Evolutionary conservation across 2,888 invertebrate genomes (phyloP), one percentile per base, ranked within the genome.

Genomic region (Lepidonotus clava): DNA sequence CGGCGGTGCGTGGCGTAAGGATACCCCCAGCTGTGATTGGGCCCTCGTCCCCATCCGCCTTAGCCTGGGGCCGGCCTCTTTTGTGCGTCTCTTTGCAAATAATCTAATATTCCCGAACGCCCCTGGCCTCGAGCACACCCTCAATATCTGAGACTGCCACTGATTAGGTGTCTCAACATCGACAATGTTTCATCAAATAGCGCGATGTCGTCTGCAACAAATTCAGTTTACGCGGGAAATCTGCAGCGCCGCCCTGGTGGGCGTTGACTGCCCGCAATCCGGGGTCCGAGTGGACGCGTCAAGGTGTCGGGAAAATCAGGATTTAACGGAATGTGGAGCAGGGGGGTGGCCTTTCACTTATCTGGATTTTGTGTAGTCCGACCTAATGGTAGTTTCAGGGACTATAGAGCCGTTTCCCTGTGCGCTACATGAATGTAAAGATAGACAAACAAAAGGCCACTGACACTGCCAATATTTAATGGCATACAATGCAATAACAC

Each of bases 1-100:
- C 61, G 24, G 61, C 28, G 61, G n/a, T n/a, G n/a, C n/a, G n/a
- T n/a, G n/a, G 61, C 61, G 61, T 1, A 61, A 32, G 61, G 28
- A 61, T 61, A 61, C 61, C 28, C 1, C 24, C 61, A 61, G 61
- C 61, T 4, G 61, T 61, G 61, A 61, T 61, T 61, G 28, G 61
- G 28, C 61, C 61, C 61, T 61, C 61, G 24, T 61, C 61, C 28
- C 61, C 61, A 61, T 61, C 28, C 24, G 28, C 28, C 11, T 24
- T 28, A 24, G 61, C 61, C 61, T 28, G n/a, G 61, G 61, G 61
- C 28, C 61, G 28, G 61, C n/a, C 28, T 28, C 61, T 61, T 61
- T 61, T 61, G 61, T 61, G 61, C 61, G 61, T 61, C 61, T 61
- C 61, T 28, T 61, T n/a, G 61, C 61, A 61, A 61, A 61, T 61